Base-by-base conservation (phyloP, 2,113 vertebrate genomes). In the Chaetodon trifascialis region DNA sequence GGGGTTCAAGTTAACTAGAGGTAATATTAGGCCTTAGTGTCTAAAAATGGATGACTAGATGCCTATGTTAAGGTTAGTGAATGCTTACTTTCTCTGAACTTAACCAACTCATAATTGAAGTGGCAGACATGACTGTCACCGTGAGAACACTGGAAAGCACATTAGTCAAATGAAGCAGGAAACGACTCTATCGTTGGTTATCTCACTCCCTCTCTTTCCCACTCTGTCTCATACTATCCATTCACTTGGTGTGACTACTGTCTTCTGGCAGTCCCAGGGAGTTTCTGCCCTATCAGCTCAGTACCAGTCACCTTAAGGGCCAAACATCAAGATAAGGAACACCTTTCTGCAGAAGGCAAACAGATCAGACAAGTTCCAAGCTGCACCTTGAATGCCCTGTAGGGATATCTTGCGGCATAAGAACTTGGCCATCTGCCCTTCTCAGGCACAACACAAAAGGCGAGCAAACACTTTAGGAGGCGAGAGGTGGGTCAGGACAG, bases 401-500 rank as follows among this genome's bases (percentile, higher is more conserved):
- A 67, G 84, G 80, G 78, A 93, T 92, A 94, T 94, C 92, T 94
- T 66, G 70, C 80, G 55, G 88, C 83, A 90, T 86, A 89, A 88
- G 49, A 86, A 83, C 83, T 84, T 89, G 89, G 91, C 88, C 87
- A 91, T 90, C 76, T 78, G 78, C 93, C 91, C 84, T 84, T 69
- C 56, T 78, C 67, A 51, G 69, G 72, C 40, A 71, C 62, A 87
- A 91, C 85, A 95, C 93, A 95, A 94, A 95, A 94, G 89, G 90
- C 74, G 82, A 93, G 88, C 86, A 92, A 95, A 88, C 92, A 80
- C 54, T 91, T 80, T 3, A 42, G 65, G 40, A 92, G 70, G 89
- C 60, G 52, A 87, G 86, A 95, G 89, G 88, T 94, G 89, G 91
- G 94, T 86, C 88, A 83, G 83, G 73, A 87, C 78, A 94, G 95